Percentiles rank a stretch among this genome's conserved stretches.
Evolutionary conservation across 2,113 vertebrate genomes (phyloP).

Genomic region (Nettapus auritus): DNA sequence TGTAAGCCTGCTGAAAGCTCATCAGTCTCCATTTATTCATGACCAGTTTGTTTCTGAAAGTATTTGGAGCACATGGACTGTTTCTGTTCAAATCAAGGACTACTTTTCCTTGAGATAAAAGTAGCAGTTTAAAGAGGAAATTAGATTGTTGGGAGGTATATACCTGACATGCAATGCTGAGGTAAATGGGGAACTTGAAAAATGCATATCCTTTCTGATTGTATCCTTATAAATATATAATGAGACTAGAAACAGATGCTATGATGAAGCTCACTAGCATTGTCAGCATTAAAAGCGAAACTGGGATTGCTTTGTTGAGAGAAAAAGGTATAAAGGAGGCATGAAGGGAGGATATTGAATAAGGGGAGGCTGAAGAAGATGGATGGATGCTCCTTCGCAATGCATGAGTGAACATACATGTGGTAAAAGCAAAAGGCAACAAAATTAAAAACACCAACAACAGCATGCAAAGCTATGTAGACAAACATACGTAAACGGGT

Average conservation of each 20-base stretch:
- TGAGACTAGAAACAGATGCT: background rate
- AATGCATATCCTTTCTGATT: background rate
- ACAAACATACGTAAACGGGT: background rate
- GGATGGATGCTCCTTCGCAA: background rate
- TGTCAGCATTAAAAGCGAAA: background rate
- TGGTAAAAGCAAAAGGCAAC: background rate
- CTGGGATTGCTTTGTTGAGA: background rate
- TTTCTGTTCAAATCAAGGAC: background rate
- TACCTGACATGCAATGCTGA: background rate
- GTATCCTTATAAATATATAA: background rate
- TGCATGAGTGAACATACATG: background rate
- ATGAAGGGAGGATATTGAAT: background rate
- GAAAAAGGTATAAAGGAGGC: background rate
- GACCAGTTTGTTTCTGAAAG: background rate
- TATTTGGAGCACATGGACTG: fast-evolving
- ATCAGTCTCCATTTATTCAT: background rate
- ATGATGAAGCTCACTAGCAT: background rate
- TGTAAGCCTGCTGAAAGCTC: background rate
- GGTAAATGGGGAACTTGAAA: background rate
- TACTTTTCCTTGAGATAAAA: background rate
- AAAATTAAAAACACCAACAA: background rate
- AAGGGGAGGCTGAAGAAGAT: background rate
- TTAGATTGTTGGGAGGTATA: background rate
- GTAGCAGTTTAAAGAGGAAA: background rate
- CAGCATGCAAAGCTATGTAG: background rate